Evolutionary conservation across 2,888 invertebrate genomes (phyloP).

Genomic region (Caenorhabditis plicata): DNA sequence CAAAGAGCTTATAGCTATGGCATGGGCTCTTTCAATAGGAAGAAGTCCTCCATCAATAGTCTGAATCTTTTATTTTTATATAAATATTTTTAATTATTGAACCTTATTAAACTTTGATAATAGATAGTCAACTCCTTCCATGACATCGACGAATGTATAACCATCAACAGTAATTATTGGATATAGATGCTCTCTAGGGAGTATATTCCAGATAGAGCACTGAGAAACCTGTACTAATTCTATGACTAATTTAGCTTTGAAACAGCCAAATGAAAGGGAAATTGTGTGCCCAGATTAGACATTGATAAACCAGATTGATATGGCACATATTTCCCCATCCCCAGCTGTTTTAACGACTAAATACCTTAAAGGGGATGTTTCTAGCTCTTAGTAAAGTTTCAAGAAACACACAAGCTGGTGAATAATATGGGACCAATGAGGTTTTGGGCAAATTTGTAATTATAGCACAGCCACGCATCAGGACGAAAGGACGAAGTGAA

Average conservation of each 20-base stretch:
- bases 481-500: too few species aligned
- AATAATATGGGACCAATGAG: slow-evolving; percentile 21
- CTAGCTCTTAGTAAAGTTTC: slow-evolving; percentile 25
- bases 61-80: too few species aligned
- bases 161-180: slow-evolving; percentile 21
- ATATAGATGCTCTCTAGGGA: slow-evolving; percentile 25
- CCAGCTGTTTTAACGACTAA: not conserved
- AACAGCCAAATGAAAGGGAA: too few species aligned
- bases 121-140: slow-evolving; percentile 30
- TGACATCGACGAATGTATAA: slow-evolving; percentile 22
- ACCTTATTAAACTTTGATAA: slow-evolving; percentile 26
- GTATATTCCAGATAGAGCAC: slow-evolving; percentile 27
- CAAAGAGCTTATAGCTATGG: slow-evolving; percentile 24
- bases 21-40: slow-evolving; percentile 26
- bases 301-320: too few species aligned
- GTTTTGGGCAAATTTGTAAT: slow-evolving; percentile 23
- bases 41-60: slow-evolving; percentile 17
- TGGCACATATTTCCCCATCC: too few species aligned
- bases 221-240: slow-evolving; percentile 25
- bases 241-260: too few species aligned
- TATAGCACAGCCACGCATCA: too few species aligned
- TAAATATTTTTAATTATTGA: too few species aligned
- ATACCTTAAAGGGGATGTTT: slow-evolving; percentile 23
- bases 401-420: slow-evolving; percentile 26
- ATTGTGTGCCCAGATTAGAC: too few species aligned